These are phyloP conservation scores for Chionomys nivalis DNA, from an alignment of 2,113 vertebrate genomes.

Conservation along the genomic window DNA sequence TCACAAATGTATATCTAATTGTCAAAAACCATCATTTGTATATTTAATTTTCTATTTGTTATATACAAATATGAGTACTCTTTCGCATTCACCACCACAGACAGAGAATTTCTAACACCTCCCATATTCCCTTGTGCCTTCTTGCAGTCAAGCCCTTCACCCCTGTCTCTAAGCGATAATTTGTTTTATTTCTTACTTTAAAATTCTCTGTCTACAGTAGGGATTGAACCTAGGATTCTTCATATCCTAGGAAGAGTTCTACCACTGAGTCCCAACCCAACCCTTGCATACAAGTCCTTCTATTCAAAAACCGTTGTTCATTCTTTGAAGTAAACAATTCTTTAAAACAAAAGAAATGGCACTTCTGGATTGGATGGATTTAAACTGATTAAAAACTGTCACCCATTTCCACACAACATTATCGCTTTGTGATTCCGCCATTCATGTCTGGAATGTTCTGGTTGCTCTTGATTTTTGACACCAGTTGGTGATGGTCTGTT, in stretches of 20 bases:
- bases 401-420: neutral
- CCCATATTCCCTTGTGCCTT: neutral
- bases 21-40: neutral
- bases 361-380: neutral
- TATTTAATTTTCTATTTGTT: neutral
- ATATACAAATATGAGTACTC: neutral
- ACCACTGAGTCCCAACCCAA: neutral
- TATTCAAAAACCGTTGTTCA: neutral
- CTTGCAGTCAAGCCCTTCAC: neutral
- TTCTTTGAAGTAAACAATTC: neutral
- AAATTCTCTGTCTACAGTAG: neutral
- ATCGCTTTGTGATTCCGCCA: neutral
- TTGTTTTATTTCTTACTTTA: neutral
- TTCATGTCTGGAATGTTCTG: neutral
- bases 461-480: neutral
- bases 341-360: neutral
- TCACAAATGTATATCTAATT: neutral
- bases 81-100: neutral
- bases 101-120: neutral
- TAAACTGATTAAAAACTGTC: slow-evolving; percentile 8
- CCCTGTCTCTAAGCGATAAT: neutral
- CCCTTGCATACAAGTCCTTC: neutral
- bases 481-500: neutral
- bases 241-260: neutral
- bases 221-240: neutral